Percentiles rank a stretch among this genome's conserved stretches.
phyloP scores from a whole-genome alignment of 2,113 vertebrate species.

The Cariama cristata region DNA sequence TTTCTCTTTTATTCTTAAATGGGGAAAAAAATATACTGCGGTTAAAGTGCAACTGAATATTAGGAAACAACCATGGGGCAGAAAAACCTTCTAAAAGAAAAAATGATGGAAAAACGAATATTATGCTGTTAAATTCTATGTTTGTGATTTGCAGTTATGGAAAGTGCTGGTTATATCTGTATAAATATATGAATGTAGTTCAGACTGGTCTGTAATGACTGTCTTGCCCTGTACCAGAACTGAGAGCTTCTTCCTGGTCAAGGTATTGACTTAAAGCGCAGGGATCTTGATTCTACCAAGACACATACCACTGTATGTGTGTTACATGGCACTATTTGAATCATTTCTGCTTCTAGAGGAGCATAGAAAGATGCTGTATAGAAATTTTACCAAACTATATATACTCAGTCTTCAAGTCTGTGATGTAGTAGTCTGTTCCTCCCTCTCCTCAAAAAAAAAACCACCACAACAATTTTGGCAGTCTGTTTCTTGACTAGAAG shows the following conservation, averaged over 20 bases:
- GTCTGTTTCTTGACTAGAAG: not conserved
- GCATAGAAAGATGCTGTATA: not conserved
- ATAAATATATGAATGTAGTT: not conserved
- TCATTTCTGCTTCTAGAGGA: not conserved
- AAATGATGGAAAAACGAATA: not conserved
- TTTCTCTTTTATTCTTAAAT: not conserved
- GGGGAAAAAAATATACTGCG: not conserved
- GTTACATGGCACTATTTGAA: not conserved
- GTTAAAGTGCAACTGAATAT: not conserved
- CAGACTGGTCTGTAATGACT: not conserved
- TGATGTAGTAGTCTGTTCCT: not conserved
- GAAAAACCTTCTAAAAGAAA: not conserved
- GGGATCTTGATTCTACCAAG: not conserved
- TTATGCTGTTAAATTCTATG: not conserved
- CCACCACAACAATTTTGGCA: not conserved
- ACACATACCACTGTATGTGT: not conserved
- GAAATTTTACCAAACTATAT: not conserved
- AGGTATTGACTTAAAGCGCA: not conserved
- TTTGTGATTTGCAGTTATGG: not conserved
- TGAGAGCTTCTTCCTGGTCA: not conserved
- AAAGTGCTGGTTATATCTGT: not conserved
- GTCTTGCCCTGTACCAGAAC: not conserved
- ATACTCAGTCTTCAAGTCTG: not conserved
- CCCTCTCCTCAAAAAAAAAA: not conserved
- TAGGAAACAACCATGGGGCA: not conserved